Conservation (phyloP, 1,140 invertebrate species). For the Papilio glaucus region DNA sequence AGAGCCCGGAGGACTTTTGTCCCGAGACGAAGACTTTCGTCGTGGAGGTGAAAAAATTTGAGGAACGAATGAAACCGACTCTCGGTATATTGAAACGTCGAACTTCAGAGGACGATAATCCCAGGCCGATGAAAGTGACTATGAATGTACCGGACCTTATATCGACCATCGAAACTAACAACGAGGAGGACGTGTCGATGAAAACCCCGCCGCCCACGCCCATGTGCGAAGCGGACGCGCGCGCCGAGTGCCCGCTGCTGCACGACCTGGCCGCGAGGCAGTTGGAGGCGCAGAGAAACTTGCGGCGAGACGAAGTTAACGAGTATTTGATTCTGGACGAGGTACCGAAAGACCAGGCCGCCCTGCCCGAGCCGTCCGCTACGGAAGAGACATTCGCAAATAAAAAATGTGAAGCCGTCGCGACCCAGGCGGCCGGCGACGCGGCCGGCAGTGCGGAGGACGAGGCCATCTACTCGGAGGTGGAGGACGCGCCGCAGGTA, state of each 20-base stretch:
- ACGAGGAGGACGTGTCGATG: conserved; percentile 50
- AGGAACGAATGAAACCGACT: conserved; percentile 70
- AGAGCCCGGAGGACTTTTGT: conserved; percentile 56
- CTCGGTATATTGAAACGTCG: conserved; percentile 74
- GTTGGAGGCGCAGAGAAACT: conserved; percentile 45
- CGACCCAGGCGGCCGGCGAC: conserved; percentile 81
- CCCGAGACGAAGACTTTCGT: conserved; percentile 75
- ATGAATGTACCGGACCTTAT: conserved; percentile 61
- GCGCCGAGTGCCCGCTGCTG: conserved; percentile 48
- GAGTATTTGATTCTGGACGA: conserved; percentile 73
- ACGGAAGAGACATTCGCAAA: conserved; percentile 54
- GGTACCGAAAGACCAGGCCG: conserved; percentile 58
- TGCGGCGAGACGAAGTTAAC: conserved; percentile 58
- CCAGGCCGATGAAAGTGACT: conserved; percentile 53
- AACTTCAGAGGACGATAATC: conserved; percentile 46
- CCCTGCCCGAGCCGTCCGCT: conserved; percentile 60
- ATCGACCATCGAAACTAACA: conserved; percentile 44
- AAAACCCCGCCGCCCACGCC: conserved; percentile 58
- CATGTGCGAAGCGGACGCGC: conserved; percentile 41
- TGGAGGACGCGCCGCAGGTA: conserved; percentile 82
- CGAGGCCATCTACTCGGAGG: conserved; percentile 88
- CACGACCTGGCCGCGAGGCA: conserved; percentile 50
- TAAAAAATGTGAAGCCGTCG: conserved; percentile 36
- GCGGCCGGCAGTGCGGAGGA: conserved; percentile 87
- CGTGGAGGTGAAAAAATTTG: conserved; percentile 67